Evolutionary conservation across 2,113 vertebrate genomes (phyloP).

Genomic region (Tragulus kanchil): DNA sequence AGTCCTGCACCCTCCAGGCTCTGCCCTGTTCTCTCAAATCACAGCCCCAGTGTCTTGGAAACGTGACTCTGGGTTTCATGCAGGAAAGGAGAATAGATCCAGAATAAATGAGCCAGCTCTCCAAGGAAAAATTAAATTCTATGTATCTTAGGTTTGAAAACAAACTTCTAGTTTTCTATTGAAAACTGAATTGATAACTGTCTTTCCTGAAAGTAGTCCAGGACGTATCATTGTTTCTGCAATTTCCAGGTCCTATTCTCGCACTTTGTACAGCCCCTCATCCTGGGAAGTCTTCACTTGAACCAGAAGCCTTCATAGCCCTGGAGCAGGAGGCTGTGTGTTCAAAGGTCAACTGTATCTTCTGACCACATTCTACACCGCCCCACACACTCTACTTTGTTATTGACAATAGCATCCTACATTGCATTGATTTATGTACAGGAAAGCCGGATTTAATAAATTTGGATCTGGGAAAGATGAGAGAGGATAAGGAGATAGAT

Average conservation of each 20-base stretch:
- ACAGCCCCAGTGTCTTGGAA: not conserved
- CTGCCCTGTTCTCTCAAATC: not conserved
- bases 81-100: not conserved
- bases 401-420: not conserved
- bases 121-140: not conserved
- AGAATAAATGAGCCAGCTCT: not conserved
- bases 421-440: not conserved
- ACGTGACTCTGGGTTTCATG: not conserved
- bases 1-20: too few species aligned
- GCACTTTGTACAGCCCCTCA: rapidly evolving
- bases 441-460: not conserved
- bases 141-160: not conserved
- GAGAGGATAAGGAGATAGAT: not conserved
- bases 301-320: not conserved
- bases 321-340: not conserved
- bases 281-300: not conserved
- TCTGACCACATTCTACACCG: not conserved
- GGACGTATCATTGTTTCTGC: not conserved
- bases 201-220: not conserved
- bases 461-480: not conserved
- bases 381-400: not conserved
- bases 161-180: not conserved
- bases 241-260: not conserved
- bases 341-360: not conserved
- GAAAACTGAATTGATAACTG: not conserved